A percentile compares a stretch with the other conserved stretches of the same genome.
These are phyloP conservation scores for Neofelis nebulosa DNA, from an alignment of 2,113 vertebrate genomes.

Conservation along the genomic window DNA sequence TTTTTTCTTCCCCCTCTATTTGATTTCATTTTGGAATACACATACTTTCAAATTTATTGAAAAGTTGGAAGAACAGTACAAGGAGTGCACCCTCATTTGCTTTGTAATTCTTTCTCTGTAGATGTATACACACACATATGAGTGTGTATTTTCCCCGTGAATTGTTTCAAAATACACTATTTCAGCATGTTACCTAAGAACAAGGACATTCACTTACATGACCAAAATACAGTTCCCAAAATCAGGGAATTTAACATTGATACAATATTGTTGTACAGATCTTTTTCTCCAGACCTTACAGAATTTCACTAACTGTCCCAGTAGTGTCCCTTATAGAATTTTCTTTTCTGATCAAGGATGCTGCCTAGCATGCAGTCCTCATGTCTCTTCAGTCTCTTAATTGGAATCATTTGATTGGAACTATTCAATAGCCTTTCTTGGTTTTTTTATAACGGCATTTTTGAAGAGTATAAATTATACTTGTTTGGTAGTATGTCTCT, in stretches of 20 bases:
- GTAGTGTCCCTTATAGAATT: not conserved
- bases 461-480: not conserved
- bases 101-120: not conserved
- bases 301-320: not conserved
- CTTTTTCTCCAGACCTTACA: not conserved
- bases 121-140: rapidly evolving
- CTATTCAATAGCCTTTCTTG: not conserved
- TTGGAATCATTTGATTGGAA: not conserved
- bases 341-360: not conserved
- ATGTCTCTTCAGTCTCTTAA: not conserved
- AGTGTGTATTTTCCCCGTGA: not conserved
- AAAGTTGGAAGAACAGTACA: not conserved
- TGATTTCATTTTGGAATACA: not conserved
- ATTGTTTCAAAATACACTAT: not conserved
- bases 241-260: not conserved
- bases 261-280: not conserved
- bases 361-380: not conserved
- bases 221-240: not conserved
- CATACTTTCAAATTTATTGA: not conserved
- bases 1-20: not conserved
- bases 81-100: not conserved
- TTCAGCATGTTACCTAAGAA: conserved; percentile 1
- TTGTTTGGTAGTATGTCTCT: not conserved
- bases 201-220: not conserved
- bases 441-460: not conserved